These are phyloP conservation scores for Anagyrus pseudococci DNA, from an alignment of 2,888 invertebrate genomes.

Conservation along the genomic window DNA sequence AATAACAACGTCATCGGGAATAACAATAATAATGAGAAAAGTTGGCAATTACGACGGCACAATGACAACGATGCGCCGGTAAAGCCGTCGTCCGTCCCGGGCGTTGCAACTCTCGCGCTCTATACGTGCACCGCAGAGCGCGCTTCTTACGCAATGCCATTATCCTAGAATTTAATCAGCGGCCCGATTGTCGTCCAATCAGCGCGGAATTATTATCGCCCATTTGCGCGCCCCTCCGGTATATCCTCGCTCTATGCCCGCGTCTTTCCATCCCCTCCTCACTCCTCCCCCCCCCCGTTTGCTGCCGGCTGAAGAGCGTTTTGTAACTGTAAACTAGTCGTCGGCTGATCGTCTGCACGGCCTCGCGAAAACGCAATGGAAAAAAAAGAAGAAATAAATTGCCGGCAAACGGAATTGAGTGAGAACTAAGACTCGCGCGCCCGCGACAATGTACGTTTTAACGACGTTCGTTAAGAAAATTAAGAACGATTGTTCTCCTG, in stretches of 20 bases:
- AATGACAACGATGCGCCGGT: conserved; percentile 11
- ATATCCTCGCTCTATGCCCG: conserved; percentile 16
- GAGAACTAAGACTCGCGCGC: not conserved
- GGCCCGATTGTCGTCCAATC: conserved; percentile 33
- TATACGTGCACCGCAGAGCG: not conserved
- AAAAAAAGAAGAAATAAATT: conserved; percentile 12
- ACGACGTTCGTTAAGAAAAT: conserved; percentile 31
- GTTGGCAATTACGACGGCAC: conserved; percentile 25
- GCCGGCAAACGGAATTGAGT: not conserved
- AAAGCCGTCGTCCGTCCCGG: not conserved
- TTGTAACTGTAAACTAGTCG: conserved; percentile 11
- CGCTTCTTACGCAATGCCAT: conserved; percentile 33
- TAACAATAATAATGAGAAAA: conserved; percentile 26
- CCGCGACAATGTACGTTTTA: conserved; percentile 21
- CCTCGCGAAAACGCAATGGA: conserved; percentile 5
- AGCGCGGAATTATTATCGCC: conserved; percentile 33
- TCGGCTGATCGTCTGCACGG: no score
- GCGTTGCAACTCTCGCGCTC: not conserved
- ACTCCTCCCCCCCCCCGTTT: conserved; percentile 2
- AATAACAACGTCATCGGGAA: conserved; percentile 10
- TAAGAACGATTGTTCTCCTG: conserved; percentile 26
- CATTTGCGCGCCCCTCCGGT: conserved; percentile 25
- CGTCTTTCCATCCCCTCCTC: not conserved
- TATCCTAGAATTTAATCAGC: conserved; percentile 39
- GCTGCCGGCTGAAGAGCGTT: not conserved